Evolutionary conservation across 2,113 vertebrate genomes (phyloP), one percentile per base, ranked within the genome.

Genomic region (Cyanoderma ruficeps): DNA sequence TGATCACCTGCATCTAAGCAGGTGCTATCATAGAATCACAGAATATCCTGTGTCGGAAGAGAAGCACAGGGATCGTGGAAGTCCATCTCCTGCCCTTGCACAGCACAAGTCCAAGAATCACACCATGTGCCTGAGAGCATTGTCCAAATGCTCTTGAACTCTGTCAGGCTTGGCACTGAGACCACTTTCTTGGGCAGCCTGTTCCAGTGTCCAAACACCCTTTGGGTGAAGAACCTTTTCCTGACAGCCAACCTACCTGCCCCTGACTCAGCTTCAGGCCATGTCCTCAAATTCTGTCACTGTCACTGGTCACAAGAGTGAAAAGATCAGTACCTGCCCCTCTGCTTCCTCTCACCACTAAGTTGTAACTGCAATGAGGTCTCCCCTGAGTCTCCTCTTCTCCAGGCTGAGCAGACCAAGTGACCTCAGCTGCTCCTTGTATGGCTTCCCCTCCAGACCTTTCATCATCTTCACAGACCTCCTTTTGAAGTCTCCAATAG

Each of bases 271-370:
- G 21, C 35, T 47, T 61, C 31, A 25, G 5, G n/a, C 9, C 2
- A 2, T 46, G 22, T 41, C n/a, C 30, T 47, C 25, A 18, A 46
- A 21, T 47, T 11, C 41, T 68, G 37, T 41, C 78, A 31, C 41
- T 68, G 37, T 41, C 78, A 31, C 30, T 47, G 39, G 30, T 22
- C 30, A 46, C 2, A 6, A 35, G 13, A 53, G 11, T 33, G 35
- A 68, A 75, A 20, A 75, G 30, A 61, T 53, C 0, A 0, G 33
- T 21, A 16, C 5, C n/a, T 83, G 61, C 24, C 24, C 24, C 13
- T 25, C 20, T 2, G 1, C 23, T n/a, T 60, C 24, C 15, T 19
- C 39, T 68, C 24, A 10, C 0, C 0, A 41, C 39, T 28, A 82
- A 47, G 30, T 17, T 61, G 7, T 22, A 74, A 41, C 13, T 55